These are phyloP conservation scores for Rhinopithecus roxellana DNA, from an alignment of 2,113 vertebrate genomes.

Conservation along the genomic window DNA sequence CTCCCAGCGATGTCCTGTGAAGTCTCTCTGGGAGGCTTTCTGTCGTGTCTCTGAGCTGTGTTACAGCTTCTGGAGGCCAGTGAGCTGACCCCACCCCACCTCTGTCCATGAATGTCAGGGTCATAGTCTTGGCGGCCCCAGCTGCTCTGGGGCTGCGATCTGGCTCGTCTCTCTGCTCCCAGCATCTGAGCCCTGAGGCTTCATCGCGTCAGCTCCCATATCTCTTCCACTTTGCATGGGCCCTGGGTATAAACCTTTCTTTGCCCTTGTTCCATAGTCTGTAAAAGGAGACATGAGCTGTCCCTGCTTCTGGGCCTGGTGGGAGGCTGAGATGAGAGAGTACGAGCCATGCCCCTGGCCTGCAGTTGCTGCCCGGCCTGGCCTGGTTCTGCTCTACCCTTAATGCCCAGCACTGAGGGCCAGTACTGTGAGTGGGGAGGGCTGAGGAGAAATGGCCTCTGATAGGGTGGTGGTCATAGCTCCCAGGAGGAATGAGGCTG, in stretches of 20 bases:
- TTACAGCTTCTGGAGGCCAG: background rate
- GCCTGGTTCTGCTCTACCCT: background rate
- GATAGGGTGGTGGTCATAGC: fast-evolving
- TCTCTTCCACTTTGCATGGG: background rate
- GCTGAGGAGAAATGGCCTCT: background rate
- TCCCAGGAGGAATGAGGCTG: background rate
- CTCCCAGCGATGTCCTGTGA: background rate
- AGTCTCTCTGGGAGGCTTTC: background rate
- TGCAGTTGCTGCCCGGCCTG: background rate
- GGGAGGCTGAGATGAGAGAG: background rate
- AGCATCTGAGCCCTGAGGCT: background rate
- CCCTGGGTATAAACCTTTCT: background rate
- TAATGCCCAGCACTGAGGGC: background rate
- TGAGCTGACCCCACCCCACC: background rate
- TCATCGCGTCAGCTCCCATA: fast-evolving
- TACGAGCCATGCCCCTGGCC: background rate
- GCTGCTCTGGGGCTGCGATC: background rate
- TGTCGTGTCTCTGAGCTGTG: background rate
- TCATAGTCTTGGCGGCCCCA: too few species aligned
- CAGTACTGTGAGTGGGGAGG: background rate
- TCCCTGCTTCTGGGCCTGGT: background rate
- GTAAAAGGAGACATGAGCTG: background rate
- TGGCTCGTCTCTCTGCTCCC: too few species aligned
- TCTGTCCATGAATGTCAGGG: fast-evolving
- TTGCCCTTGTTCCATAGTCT: background rate